Evolutionary conservation across 2,888 invertebrate species (phyloP).

Genomic region (Liposcelis brunnea): DNA sequence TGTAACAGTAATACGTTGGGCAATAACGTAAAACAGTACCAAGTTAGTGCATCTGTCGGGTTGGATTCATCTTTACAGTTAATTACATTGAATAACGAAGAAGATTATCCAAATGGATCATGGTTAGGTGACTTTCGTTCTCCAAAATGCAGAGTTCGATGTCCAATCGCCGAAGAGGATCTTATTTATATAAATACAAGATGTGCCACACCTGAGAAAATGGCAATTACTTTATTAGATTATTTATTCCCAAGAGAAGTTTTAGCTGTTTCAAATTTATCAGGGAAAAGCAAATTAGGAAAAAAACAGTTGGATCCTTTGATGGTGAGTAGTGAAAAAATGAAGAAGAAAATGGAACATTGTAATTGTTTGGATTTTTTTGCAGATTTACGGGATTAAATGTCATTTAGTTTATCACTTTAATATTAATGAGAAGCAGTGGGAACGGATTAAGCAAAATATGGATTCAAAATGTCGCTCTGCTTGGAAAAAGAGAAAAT

Average conservation of each 20-base stretch:
- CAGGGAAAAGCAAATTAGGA: constrained; percentile 32
- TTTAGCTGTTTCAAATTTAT: constrained; percentile 31
- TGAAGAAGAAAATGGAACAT: neutral
- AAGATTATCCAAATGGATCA: constrained; percentile 30
- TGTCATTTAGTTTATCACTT: constrained; percentile 32
- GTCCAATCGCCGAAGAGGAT: constrained; percentile 27
- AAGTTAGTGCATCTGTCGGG: constrained; percentile 15
- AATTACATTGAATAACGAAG: constrained; percentile 22
- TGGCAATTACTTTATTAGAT: constrained; percentile 33
- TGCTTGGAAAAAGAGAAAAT: constrained; percentile 24
- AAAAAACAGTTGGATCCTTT: constrained; percentile 34
- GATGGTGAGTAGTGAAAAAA: constrained; percentile 24
- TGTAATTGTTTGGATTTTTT: constrained; percentile 5
- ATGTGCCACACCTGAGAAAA: constrained; percentile 33
- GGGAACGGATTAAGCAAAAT: constrained; percentile 34
- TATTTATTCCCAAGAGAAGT: constrained; percentile 32
- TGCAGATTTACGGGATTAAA: constrained; percentile 23
- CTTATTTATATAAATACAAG: constrained; percentile 32
- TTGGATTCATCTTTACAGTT: constrained; percentile 18
- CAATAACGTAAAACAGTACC: constrained; percentile 12
- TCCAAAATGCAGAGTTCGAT: constrained; percentile 30
- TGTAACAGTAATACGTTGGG: no score
- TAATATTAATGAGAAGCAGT: constrained; percentile 30
- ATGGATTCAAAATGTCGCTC: constrained; percentile 35
- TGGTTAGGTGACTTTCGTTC: constrained; percentile 33